These are phyloP conservation scores for Alloscopus bannaensis DNA, from an alignment of 2,888 invertebrate species.

Conservation along the genomic window DNA sequence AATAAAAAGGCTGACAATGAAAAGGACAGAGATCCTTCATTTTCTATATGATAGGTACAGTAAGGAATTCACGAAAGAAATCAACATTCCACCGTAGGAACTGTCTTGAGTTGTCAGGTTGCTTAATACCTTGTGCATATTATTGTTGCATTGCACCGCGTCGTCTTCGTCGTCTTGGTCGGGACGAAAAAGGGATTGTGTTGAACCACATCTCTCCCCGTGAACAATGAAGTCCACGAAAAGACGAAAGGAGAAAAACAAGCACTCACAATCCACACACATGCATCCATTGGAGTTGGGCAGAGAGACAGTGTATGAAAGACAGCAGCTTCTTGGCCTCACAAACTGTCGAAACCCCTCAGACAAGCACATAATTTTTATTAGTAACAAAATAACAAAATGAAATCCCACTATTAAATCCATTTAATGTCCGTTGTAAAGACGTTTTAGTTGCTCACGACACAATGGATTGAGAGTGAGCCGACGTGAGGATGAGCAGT, in stretches of 20 bases:
- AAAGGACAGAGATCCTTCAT: not conserved
- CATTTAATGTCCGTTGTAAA: conserved; percentile 61
- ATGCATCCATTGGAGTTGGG: no score
- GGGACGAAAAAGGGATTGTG: not conserved
- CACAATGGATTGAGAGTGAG: conserved; percentile 46
- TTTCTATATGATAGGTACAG: not conserved
- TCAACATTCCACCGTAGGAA: conserved; percentile 45
- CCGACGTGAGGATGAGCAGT: conserved; percentile 61
- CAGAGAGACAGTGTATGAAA: not conserved
- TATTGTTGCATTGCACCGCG: conserved; percentile 10
- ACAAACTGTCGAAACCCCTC: conserved; percentile 34
- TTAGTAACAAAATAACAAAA: conserved; percentile 62
- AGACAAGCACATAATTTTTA: conserved; percentile 61
- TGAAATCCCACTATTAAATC: conserved; percentile 60
- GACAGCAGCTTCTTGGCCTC: conserved; percentile 17
- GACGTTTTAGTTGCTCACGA: conserved; percentile 50
- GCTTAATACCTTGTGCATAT: conserved; percentile 45
- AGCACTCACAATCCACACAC: no score
- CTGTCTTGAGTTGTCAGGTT: conserved; percentile 37
- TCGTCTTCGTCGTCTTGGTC: not conserved
- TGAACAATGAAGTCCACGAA: no score
- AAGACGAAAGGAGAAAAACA: no score
- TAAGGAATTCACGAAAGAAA: conserved; percentile 49
- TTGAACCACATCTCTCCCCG: no score
- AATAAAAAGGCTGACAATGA: conserved; percentile 8